Percentiles rank a stretch among this genome's conserved stretches.
Conservation (phyloP, 2,113 vertebrate genomes). For the Chionis minor region DNA sequence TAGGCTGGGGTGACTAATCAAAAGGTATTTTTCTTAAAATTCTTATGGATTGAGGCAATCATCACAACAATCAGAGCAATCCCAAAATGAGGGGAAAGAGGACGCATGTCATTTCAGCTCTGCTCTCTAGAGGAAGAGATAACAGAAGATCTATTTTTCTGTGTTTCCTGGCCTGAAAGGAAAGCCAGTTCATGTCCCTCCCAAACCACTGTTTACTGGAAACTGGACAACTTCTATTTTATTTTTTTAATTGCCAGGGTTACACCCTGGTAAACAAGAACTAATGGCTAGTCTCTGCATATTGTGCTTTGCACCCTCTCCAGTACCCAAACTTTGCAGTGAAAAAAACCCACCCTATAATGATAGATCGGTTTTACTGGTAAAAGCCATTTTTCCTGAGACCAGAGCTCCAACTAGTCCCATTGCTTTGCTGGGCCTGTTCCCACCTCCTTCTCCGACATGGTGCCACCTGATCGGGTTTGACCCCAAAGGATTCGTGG, state of each 20-base stretch:
- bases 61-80: conserved; percentile 27
- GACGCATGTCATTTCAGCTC: neutral
- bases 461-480: neutral
- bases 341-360: neutral
- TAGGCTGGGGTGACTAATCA: neutral
- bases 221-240: neutral
- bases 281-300: neutral
- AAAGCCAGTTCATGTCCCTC: neutral
- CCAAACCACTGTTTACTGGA: neutral
- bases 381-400: neutral
- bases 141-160: conserved; percentile 4
- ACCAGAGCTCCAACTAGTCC: neutral
- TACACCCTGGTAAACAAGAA: neutral
- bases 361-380: neutral
- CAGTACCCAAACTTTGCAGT: neutral
- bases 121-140: conserved; percentile 14
- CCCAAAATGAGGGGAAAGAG: neutral
- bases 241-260: neutral
- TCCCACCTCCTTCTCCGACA: neutral
- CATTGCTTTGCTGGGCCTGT: neutral
- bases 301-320: neutral
- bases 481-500: neutral
- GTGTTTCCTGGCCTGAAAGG: neutral
- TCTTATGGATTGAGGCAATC: conserved; percentile 6
- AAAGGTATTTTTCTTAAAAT: conserved; percentile 35